phyloP scores from a whole-genome alignment of 2,113 vertebrate genomes.

The Syngnathus floridae region DNA sequence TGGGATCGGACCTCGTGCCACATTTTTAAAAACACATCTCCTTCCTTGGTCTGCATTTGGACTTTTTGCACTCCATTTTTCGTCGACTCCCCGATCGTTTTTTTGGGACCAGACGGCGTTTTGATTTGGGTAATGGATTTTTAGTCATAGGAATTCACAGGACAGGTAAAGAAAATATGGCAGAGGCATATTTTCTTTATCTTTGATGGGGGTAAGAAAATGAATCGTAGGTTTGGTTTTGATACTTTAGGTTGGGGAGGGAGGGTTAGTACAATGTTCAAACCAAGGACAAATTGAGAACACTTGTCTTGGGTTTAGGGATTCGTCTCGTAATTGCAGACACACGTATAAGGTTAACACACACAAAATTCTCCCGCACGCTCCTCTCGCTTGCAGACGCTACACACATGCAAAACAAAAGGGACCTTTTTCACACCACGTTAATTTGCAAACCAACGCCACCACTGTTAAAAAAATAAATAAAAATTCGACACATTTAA shows the following conservation, averaged over 20 bases:
- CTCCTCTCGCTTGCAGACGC: constrained; percentile 68
- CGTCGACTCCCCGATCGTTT: constrained; percentile 42
- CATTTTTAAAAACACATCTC: constrained; percentile 41
- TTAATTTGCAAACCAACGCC: constrained; percentile 79
- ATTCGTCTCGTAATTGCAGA: constrained; percentile 77
- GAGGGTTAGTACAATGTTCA: constrained; percentile 81
- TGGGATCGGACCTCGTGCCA: constrained; percentile 18
- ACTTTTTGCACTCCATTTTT: constrained; percentile 25
- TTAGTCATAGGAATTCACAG: constrained; percentile 66
- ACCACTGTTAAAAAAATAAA: constrained; percentile 58
- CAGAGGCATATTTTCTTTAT: constrained; percentile 74
- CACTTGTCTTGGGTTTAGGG: constrained; percentile 82
- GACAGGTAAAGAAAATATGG: constrained; percentile 74
- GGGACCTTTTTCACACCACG: constrained; percentile 62
- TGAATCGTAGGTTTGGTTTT: constrained; percentile 71
- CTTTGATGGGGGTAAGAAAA: constrained; percentile 88
- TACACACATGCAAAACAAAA: constrained; percentile 80
- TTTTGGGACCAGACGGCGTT: constrained; percentile 62
- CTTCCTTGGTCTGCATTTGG: constrained; percentile 59
- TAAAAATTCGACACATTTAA: constrained; percentile 58
- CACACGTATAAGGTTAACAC: constrained; percentile 62
- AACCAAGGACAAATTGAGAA: constrained; percentile 82
- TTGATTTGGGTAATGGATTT: constrained; percentile 80
- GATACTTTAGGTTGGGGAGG: constrained; percentile 67
- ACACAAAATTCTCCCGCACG: constrained; percentile 30